Evolutionary conservation across 2,888 invertebrate genomes (phyloP), one percentile per base, ranked within the genome.

Genomic region (Sphaeridia pumilis): DNA sequence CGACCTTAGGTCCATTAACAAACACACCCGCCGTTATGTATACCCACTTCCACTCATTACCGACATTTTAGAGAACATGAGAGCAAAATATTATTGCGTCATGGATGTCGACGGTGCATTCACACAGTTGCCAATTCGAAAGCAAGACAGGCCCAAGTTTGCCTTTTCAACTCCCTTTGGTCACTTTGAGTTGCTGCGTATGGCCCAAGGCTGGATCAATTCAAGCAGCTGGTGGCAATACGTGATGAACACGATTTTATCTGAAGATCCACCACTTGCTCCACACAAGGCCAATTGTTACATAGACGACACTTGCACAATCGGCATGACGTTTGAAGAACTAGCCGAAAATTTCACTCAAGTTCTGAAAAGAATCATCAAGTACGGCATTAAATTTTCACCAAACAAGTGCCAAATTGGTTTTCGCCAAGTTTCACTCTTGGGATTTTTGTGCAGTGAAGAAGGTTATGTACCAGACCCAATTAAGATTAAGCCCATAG

Each of bases 151-250:
- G 42, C n/a, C n/a, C n/a, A n/a, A n/a, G n/a, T 71, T 70, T 0
- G 67, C 69, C 0, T 70, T 71, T 49, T 66, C 68, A 0, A 72
- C 69, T 0, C 67, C 67, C 0, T 66, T 69, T 34, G 70, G 70
- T 0, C 66, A 69, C 14, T 71, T n/a, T n/a, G 67, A 71, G 54
- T 70, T 66, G 49, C 64, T 67, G 0, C 2, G 25, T 10, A n/a
- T 51, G 21, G 24, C 52, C 1, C 5, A 38, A 3, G 52, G 52
- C 28, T 27, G 41, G 5, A n/a, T 4, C 14, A 45, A 35, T 27
- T 5, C 3, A 21, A 46, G 46, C 1, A 66, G 70, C 67, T 67
- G 68, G 2, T 71, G 70, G 54, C 69, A 69, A 1, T 60, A 71
- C 0, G 57, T 58, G 0, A 71, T 71, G 53, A 69, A 71, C 26